A percentile compares a stretch with the other conserved stretches of the same genome.
phyloP scores from a whole-genome alignment of 1,140 invertebrate genomes.

The Drosophila bocki region DNA sequence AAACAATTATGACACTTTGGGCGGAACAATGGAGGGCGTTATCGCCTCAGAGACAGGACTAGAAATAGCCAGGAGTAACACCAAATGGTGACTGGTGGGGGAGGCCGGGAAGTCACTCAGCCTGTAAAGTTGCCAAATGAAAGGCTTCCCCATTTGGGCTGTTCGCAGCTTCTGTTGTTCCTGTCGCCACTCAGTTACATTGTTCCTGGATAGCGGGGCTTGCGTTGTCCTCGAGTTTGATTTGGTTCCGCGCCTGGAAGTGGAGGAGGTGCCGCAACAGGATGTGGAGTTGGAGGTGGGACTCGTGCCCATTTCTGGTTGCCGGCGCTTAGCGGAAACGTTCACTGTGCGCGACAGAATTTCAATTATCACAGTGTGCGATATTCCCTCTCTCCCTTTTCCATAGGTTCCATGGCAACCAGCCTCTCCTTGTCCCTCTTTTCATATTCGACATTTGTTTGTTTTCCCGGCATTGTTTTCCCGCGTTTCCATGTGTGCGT shows the following conservation, averaged over 20 bases:
- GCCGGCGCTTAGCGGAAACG: conserved; percentile 70
- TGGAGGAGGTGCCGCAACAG: background rate
- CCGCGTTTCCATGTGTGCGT: conserved; percentile 29
- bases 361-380: conserved; percentile 64
- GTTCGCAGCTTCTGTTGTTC: conserved; percentile 32
- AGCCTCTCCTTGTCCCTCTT: background rate
- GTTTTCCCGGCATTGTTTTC: conserved; percentile 52
- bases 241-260: conserved; percentile 38
- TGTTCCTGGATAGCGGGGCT: conserved; percentile 38
- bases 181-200: conserved; percentile 56
- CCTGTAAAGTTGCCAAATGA: conserved; percentile 29
- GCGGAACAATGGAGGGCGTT: conserved; percentile 28
- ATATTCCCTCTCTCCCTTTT: background rate
- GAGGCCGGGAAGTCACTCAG: conserved; percentile 20
- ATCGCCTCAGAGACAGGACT: conserved; percentile 23
- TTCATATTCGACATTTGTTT: conserved; percentile 34
- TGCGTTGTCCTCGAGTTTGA: conserved; percentile 62
- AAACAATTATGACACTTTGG: conserved; percentile 51
- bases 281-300: conserved; percentile 11
- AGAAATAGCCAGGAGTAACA: conserved; percentile 20
- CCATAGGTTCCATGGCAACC: background rate
- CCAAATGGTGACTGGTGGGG: conserved; percentile 3
- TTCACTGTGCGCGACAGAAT: conserved; percentile 56
- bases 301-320: conserved; percentile 62
- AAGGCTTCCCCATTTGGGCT: conserved; percentile 46